Conservation (phyloP, 2,888 invertebrate species). For the Actias luna region DNA sequence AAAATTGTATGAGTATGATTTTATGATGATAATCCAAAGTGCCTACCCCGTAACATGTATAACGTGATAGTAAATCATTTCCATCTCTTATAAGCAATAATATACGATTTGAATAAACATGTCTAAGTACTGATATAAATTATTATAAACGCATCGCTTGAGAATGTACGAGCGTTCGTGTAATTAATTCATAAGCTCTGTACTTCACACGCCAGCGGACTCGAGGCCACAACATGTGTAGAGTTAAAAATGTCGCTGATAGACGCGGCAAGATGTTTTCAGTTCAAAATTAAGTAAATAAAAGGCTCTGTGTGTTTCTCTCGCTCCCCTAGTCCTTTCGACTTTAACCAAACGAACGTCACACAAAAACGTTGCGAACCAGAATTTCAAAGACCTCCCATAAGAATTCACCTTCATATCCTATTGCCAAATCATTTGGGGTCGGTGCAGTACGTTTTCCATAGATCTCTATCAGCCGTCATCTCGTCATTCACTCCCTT, state of each 20-base stretch:
- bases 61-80: not conserved
- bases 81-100: not conserved
- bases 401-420: too few relatives aligned
- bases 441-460: too few relatives aligned
- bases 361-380: too few relatives aligned
- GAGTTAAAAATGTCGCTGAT: conserved; percentile 36
- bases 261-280: not conserved
- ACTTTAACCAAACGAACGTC: too few relatives aligned
- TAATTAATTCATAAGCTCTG: conserved; percentile 74
- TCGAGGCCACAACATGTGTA: conserved; percentile 51
- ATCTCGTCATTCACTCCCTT: too few relatives aligned
- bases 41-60: not conserved
- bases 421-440: too few relatives aligned
- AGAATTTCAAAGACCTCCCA: too few relatives aligned
- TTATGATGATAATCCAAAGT: not conserved
- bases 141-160: conserved; percentile 11
- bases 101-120: conserved; percentile 10
- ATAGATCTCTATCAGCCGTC: too few relatives aligned
- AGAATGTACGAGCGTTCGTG: conserved; percentile 21
- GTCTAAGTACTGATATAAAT: conserved; percentile 11
- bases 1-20: too few relatives aligned
- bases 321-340: too few relatives aligned
- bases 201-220: conserved; percentile 62
- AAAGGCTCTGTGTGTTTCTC: too few relatives aligned
- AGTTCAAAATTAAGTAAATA: too few relatives aligned